Conservation (phyloP, 2,888 invertebrate species). For the Antheraea assamensis region DNA sequence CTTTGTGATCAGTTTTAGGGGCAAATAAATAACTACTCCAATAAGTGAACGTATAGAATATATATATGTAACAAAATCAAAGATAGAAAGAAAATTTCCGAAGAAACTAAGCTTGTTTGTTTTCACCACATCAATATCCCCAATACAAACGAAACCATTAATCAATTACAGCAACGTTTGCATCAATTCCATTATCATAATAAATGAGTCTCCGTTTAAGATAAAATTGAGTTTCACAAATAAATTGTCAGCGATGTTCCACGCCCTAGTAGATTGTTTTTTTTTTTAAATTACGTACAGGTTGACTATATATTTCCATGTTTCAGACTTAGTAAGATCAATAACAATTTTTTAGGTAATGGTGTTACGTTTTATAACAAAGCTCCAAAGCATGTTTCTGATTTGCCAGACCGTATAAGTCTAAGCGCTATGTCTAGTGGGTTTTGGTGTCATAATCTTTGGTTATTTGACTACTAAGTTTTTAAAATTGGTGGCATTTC, state of each 20-base stretch:
- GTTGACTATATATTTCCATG: background rate
- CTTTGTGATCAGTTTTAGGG: no score
- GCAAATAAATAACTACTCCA: no score
- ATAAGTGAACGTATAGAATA: no score
- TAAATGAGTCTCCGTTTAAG: background rate
- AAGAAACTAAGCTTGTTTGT: constrained; percentile 34
- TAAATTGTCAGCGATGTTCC: background rate
- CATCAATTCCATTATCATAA: constrained; percentile 15
- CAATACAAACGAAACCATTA: constrained; percentile 26
- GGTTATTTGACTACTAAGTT: no score
- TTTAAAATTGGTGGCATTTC: no score
- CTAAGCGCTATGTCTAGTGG: no score
- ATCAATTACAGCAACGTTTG: constrained; percentile 5
- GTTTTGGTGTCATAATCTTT: no score
- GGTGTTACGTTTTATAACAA: no score
- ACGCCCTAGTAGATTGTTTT: background rate
- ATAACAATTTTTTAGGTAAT: no score
- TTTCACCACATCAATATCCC: constrained; percentile 41
- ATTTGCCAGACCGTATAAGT: no score
- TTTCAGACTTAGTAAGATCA: no score
- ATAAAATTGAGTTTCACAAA: background rate
- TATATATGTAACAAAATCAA: constrained; percentile 27
- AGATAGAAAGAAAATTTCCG: constrained; percentile 33
- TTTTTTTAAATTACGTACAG: background rate
- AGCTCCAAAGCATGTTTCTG: no score